These are phyloP conservation scores for Syngnathus acus DNA, from an alignment of 2,797 vertebrate genomes.

Conservation along the genomic window DNA sequence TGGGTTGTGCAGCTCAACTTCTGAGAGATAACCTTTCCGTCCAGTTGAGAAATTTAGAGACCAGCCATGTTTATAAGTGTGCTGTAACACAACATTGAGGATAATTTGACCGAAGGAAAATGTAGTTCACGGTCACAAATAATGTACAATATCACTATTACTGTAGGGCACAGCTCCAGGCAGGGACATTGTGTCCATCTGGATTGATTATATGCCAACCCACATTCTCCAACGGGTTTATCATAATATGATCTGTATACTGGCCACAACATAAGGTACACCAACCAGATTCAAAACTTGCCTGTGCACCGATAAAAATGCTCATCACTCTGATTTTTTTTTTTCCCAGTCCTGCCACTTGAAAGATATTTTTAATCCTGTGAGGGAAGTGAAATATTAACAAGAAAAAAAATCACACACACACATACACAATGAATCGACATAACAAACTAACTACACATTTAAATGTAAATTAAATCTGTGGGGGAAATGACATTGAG, in stretches of 20 bases:
- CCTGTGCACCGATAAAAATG: neutral
- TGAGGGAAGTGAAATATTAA: neutral
- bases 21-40: neutral
- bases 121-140: conserved; percentile 5
- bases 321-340: neutral
- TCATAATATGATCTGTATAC: conserved; percentile 26
- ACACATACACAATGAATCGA: neutral
- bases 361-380: neutral
- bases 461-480: neutral
- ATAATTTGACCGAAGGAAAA: neutral
- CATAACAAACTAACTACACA: neutral
- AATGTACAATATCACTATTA: neutral
- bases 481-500: neutral
- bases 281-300: neutral
- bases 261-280: neutral
- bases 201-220: conserved; percentile 38
- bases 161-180: neutral
- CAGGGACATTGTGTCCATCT: conserved; percentile 27
- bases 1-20: neutral
- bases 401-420: neutral
- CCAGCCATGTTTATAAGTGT: neutral
- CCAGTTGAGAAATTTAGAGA: neutral
- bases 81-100: neutral
- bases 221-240: conserved; percentile 29
- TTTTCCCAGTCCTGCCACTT: too few relatives aligned